Conservation (phyloP, 2,797 vertebrate species). For the Tapera naevia region DNA sequence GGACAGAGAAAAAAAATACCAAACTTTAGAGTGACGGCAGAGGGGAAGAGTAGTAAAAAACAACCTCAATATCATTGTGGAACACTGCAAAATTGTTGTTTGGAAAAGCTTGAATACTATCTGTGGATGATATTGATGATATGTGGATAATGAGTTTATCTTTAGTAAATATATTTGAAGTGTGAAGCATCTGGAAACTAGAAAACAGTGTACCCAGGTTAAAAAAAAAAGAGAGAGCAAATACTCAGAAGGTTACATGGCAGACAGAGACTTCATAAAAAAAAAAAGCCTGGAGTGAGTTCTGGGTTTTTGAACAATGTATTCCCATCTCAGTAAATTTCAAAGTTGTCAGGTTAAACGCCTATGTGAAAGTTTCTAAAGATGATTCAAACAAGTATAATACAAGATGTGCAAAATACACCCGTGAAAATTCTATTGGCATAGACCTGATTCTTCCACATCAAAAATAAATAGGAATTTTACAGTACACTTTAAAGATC, state of each 20-base stretch:
- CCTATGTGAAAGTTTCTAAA: not conserved
- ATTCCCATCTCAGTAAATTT: not conserved
- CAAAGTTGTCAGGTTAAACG: not conserved
- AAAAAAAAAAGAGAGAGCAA: not conserved
- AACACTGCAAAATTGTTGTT: not conserved
- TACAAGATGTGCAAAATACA: not conserved
- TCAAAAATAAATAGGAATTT: not conserved
- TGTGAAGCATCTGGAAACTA: not conserved
- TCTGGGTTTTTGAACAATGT: not conserved
- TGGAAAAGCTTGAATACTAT: not conserved
- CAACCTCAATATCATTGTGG: not conserved
- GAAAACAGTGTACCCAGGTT: not conserved
- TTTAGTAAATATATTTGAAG: not conserved
- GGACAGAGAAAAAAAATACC: not conserved
- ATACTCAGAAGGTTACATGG: not conserved
- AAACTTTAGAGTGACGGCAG: not conserved
- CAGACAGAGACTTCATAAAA: not conserved
- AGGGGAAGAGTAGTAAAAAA: not conserved
- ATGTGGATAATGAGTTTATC: not conserved
- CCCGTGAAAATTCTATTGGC: not conserved
- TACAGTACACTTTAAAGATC: not conserved
- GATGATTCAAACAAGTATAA: not conserved
- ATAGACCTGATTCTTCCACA: not conserved
- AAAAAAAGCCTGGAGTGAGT: not conserved
- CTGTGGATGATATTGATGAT: not conserved